Base-by-base conservation (phyloP, 2,113 vertebrate species). In the Anser cygnoides region DNA sequence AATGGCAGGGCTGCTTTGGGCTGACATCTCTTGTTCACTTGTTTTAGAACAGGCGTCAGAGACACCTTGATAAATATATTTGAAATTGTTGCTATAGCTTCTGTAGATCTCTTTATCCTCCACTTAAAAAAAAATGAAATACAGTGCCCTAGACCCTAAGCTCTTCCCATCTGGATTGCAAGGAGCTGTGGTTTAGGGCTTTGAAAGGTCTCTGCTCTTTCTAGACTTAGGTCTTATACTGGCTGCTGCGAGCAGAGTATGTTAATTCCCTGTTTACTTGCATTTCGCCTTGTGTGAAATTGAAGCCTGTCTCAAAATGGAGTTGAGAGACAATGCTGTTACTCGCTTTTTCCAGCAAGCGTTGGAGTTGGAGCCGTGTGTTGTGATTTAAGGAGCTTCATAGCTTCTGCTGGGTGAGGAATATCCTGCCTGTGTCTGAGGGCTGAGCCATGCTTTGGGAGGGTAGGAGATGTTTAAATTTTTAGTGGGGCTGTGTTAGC, bases 301-400 rank as follows among this genome's bases (percentile, higher is more conserved):
- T 0, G 3, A 74, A 44, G 25, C 72, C 52, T 97, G 85, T 86
- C 94, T 96, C 79, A 6, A 39, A 49, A 39, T 1, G 73, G 88
- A 92, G 88, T 39, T 12, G 86, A 89, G 94, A 95, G 96, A 93
- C 94, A 28, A 23, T 57, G 21, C 71, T 89, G 83, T 81, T 6
- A 37, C 91, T 26, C 9, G 55, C 52, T 80, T 72, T 58, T 74
- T 16, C 46, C 95, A 84, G 94, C 80, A 11, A 41, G 89, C 12
- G 2, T 74, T 90, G 92, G 90, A 88, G 82, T n/a, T 55, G 83
- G 72, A 92, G 86, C 84, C 0, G 11, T 12, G 74, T 65, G 92
- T 35, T 90, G 65, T 22, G 87, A 80, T 49, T 80, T 68, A 1
- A 44, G 67, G 88, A 90, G 90, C 90, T 55, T 6, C 1, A 39